Percentiles rank a stretch among this genome's conserved stretches.
Evolutionary conservation across 1,140 invertebrate genomes (phyloP).

Genomic region (Neelides sp.): DNA sequence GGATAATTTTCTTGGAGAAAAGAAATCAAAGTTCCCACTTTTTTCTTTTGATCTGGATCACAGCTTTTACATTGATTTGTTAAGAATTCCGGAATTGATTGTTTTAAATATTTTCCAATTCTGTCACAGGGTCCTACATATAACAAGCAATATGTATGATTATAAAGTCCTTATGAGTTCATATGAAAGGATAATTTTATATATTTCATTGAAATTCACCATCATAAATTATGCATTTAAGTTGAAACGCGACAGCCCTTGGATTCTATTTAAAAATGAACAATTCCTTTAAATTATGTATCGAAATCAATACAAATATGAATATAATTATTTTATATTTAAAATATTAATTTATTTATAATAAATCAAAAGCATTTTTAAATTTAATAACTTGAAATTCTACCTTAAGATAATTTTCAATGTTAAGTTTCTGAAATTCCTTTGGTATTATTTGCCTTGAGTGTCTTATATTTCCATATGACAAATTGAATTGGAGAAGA

Average conservation of each 20-base stretch:
- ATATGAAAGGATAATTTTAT: no score
- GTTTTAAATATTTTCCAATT: constrained; percentile 30
- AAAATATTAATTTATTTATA: no score
- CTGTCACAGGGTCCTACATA: neutral
- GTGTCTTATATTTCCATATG: no score
- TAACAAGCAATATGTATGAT: no score
- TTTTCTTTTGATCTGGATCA: constrained; percentile 20
- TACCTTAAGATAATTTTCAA: constrained; percentile 31
- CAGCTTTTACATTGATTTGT: constrained; percentile 28
- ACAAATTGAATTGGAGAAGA: no score
- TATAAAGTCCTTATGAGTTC: no score
- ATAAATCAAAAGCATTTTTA: neutral
- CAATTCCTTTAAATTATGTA: neutral
- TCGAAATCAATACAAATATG: neutral
- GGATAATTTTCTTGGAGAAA: constrained; percentile 28
- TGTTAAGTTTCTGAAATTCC: constrained; percentile 30
- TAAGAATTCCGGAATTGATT: constrained; percentile 30
- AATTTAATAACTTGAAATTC: neutral
- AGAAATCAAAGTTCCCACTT: constrained; percentile 17
- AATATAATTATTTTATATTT: no score
- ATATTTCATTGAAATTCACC: constrained; percentile 12
- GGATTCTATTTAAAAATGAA: constrained; percentile 22
- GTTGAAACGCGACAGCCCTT: constrained; percentile 26
- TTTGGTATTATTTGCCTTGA: constrained; percentile 21
- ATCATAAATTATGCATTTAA: constrained; percentile 31